These are phyloP conservation scores for Lonchura striata DNA, from an alignment of 2,113 vertebrate genomes.

Conservation along the genomic window DNA sequence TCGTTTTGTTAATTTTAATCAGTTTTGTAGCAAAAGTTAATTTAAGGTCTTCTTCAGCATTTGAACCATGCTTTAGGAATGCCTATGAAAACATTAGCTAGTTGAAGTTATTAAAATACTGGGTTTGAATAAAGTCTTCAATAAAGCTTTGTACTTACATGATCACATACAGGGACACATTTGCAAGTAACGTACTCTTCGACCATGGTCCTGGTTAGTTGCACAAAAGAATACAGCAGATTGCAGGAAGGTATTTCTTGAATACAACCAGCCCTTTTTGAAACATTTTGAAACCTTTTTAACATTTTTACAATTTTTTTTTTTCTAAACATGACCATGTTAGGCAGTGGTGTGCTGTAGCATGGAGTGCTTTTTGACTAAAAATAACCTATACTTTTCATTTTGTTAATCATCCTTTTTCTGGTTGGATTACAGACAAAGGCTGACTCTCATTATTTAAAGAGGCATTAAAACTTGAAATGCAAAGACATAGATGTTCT, in stretches of 20 bases:
- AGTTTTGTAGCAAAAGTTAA: background rate
- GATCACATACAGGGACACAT: background rate
- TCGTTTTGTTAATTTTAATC: background rate
- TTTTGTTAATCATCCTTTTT: background rate
- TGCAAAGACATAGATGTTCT: background rate
- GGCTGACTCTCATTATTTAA: background rate
- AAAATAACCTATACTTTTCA: background rate
- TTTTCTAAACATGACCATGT: background rate
- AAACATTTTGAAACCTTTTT: background rate
- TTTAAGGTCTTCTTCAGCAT: background rate
- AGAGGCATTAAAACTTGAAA: background rate
- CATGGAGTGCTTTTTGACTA: background rate
- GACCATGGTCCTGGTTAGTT: background rate
- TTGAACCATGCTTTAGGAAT: background rate
- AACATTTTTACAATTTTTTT: background rate
- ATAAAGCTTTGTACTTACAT: background rate
- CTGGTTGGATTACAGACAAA: background rate
- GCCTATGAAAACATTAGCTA: background rate
- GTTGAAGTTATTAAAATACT: background rate
- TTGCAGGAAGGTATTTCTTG: background rate
- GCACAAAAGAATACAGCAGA: background rate
- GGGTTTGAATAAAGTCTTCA: background rate
- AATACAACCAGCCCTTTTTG: background rate
- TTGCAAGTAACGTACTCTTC: background rate
- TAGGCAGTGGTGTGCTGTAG: background rate